phyloP scores from a whole-genome alignment of 2,797 vertebrate species.

The Paramormyrops hopkinsi region DNA sequence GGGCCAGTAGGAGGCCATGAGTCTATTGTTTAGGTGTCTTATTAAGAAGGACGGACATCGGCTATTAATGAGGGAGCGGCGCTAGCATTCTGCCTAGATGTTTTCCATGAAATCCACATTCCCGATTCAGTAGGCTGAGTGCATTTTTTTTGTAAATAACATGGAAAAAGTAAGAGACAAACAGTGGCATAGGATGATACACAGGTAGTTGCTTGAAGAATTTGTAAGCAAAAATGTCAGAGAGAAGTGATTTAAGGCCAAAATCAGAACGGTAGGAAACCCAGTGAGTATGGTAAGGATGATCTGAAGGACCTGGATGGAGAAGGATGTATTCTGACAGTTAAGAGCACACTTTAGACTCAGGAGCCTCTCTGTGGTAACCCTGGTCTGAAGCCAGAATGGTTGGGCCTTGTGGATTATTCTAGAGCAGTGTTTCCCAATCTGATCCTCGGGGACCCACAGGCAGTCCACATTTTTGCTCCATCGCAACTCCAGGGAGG shows the following conservation, averaged over 20 bases:
- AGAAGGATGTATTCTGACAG: not conserved
- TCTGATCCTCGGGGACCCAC: not conserved
- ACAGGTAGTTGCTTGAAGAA: not conserved
- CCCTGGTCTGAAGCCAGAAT: not conserved
- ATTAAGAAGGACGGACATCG: not conserved
- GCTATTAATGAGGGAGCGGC: not conserved
- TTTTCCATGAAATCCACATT: not conserved
- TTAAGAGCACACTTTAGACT: not conserved
- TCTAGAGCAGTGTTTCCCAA: not conserved
- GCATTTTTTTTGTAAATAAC: not conserved
- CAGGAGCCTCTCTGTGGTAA: not conserved
- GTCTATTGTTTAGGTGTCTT: not conserved
- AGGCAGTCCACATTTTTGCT: not conserved
- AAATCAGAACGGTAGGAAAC: not conserved
- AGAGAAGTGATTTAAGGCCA: not conserved
- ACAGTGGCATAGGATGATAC: not conserved
- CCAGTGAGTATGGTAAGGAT: not conserved
- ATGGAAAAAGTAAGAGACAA: not conserved
- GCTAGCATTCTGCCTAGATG: not conserved
- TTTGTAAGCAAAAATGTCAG: not conserved
- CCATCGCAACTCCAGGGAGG: not conserved
- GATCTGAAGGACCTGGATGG: not conserved
- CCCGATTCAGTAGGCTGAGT: not conserved
- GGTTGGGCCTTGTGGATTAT: not conserved
- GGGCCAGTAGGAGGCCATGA: not conserved